Percentiles rank a stretch among this genome's conserved stretches.
These are phyloP conservation scores for Pogonus chalceus DNA, from an alignment of 1,140 invertebrate genomes.

Conservation along the genomic window DNA sequence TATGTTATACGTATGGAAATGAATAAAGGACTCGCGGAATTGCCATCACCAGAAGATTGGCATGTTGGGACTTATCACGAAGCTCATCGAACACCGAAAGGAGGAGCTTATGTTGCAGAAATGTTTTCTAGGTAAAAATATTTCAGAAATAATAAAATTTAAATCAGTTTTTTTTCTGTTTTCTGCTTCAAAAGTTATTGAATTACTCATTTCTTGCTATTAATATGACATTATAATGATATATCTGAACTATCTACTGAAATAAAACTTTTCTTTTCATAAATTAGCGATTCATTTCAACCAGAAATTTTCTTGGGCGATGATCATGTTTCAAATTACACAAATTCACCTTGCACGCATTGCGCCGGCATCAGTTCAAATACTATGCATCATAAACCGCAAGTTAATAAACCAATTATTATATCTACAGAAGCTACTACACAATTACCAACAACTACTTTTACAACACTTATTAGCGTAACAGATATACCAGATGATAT, in stretches of 20 bases:
- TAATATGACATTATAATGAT: no score
- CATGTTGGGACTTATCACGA: conserved; percentile 59
- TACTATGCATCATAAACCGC: neutral
- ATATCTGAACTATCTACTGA: no score
- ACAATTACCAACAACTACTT: neutral
- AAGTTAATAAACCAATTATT: neutral
- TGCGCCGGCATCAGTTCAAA: conserved; percentile 37
- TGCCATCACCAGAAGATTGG: conserved; percentile 56
- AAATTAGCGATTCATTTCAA: conserved; percentile 43
- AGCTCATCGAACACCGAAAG: conserved; percentile 49
- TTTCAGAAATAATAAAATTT: no score
- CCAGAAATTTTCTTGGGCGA: conserved; percentile 58
- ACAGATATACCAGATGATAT: neutral
- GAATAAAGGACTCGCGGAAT: conserved; percentile 50
- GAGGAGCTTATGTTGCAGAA: conserved; percentile 73
- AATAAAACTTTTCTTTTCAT: conserved; percentile 17
- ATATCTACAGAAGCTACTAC: neutral
- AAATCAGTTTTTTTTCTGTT: no score
- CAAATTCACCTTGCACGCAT: conserved; percentile 35
- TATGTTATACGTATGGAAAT: conserved; percentile 61
- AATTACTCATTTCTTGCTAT: no score
- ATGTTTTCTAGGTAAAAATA: conserved; percentile 57
- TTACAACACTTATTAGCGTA: neutral
- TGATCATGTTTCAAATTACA: conserved; percentile 39
- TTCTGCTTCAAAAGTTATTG: no score